Evolutionary conservation across 64 coral and sea anemone species (phyloP).

Genomic region (Porites lutea): DNA sequence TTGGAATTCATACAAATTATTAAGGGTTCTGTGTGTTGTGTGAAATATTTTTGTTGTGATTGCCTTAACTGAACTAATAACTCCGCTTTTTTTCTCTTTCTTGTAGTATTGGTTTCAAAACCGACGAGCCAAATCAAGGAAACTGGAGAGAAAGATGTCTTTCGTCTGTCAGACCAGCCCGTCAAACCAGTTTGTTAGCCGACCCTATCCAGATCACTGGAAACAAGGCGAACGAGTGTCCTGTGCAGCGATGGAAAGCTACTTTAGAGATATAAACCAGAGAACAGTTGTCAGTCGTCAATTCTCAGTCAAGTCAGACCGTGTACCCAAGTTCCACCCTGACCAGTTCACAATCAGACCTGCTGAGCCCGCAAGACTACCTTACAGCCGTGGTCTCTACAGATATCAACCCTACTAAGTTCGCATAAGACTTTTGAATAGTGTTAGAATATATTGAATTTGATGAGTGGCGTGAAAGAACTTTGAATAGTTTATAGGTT

Average conservation of each 20-base stretch:
- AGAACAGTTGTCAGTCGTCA: neutral
- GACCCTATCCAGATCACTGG: neutral
- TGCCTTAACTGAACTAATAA: no score
- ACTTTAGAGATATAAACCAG: neutral
- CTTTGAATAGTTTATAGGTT: no score
- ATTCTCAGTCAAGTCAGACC: neutral
- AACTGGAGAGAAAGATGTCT: neutral
- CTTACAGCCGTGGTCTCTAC: no score
- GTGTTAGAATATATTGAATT: no score
- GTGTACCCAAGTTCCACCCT: neutral
- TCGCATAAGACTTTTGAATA: no score
- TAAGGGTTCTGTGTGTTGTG: no score
- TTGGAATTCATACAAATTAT: no score
- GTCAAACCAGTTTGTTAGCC: neutral
- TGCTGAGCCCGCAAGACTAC: no score
- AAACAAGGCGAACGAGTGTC: neutral
- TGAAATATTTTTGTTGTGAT: no score
- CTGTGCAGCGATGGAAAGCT: neutral
- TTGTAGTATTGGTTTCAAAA: conserved; percentile 20
- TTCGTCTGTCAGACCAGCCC: neutral
- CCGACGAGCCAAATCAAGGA: neutral
- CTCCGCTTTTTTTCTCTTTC: neutral
- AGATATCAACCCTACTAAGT: no score
- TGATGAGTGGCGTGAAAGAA: no score
- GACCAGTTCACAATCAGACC: no score